Base-by-base conservation (phyloP, 2,888 invertebrate genomes). In the Mallateleia sp. region DNA sequence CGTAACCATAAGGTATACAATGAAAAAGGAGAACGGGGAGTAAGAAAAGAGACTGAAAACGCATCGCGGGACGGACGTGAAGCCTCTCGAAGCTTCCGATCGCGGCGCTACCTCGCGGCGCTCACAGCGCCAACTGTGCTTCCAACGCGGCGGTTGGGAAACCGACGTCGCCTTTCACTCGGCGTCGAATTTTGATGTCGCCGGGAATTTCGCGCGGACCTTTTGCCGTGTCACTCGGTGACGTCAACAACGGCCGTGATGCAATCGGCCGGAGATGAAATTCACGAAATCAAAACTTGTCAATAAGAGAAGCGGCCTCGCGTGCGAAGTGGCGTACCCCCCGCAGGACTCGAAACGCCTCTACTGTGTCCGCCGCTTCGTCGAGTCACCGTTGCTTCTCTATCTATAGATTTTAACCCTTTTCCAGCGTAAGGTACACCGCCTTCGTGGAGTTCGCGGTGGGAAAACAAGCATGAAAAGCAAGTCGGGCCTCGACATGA, bases 321-420 rank as follows among this genome's bases (percentile, higher is more conserved):
- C 25, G 56, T 47, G 64, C 28, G n/a, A 28, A 69, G 15, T 45
- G 66, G 62, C 88, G 85, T 93, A 92, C 93, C 93, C 93, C 93
- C 92, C 90, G 93, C 88, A 88, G 93, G 90, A 93, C 90, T 78
- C 87, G 92, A 93, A 94, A 94, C 94, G 94, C 94, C 94, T 93
- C 92, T 94, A 89, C 91, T 91, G 91, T 94, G 94, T 94, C 92
- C 83, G 79, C 25, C 60, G 78, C 90, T 92, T 90, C 87, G 93
- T 92, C 90, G 25, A 90, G 94, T 94, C 94, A 94, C 92, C 89
- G 81, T 74, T 60, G 62, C 47, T 83, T 86, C 89, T 77, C 85
- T 84, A 83, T 84, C 79, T 32, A 89, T 89, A 89, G 88, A 89
- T 90, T 91, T 87, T 80, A 84, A 25, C 56, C 62, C 52, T 52